phyloP scores from a whole-genome alignment of 2,888 invertebrate genomes.

The Sialis fuliginosa region DNA sequence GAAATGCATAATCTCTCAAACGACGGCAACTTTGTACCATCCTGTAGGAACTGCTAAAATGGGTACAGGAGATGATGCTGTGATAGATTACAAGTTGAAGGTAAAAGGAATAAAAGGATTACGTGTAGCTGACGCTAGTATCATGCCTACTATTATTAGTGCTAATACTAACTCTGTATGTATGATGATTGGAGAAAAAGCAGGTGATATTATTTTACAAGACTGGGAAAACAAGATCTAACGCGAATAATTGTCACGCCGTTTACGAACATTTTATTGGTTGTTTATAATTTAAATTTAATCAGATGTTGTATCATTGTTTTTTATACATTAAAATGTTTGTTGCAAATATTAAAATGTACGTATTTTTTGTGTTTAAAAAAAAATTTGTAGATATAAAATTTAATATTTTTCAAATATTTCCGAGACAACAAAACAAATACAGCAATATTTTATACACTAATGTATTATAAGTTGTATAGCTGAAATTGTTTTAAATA shows the following conservation, averaged over 20 bases:
- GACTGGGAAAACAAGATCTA: background rate
- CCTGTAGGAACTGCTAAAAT: constrained; percentile 20
- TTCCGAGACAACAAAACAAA: too few relatives aligned
- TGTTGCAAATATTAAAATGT: too few relatives aligned
- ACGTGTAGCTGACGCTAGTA: constrained; percentile 1
- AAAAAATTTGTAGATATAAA: too few relatives aligned
- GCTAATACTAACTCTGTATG: constrained; percentile 1
- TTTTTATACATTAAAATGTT: too few relatives aligned
- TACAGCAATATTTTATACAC: too few relatives aligned
- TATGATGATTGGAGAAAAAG: constrained; percentile 3
- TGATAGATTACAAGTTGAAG: background rate
- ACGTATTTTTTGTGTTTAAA: too few relatives aligned
- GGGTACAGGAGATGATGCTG: constrained; percentile 2
- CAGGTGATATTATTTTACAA: constrained; percentile 2
- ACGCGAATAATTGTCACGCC: background rate
- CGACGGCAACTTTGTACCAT: constrained; percentile 17
- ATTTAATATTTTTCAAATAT: too few relatives aligned
- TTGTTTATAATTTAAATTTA: too few relatives aligned
- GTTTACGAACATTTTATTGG: background rate
- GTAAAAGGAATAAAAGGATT: constrained; percentile 1
- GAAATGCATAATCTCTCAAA: constrained; percentile 25
- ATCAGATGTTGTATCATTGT: too few relatives aligned
- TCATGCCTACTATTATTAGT: constrained; percentile 1
- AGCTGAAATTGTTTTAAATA: too few relatives aligned
- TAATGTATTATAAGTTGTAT: too few relatives aligned